phyloP scores from a whole-genome alignment of 2,113 vertebrate species.

The Bostrychus sinensis region DNA sequence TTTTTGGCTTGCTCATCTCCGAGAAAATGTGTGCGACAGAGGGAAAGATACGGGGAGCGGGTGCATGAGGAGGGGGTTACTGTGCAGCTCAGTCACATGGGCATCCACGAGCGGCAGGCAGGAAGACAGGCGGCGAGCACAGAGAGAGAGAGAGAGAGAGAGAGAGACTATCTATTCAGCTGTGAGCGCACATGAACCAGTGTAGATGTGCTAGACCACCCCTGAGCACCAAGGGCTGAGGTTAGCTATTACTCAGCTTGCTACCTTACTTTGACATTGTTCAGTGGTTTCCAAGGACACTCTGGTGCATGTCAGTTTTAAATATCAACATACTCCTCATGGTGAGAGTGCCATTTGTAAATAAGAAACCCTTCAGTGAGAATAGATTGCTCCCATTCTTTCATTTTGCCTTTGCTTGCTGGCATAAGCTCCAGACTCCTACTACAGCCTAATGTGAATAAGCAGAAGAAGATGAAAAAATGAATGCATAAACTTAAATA shows the following conservation, averaged over 20 bases:
- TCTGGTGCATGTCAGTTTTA: slow-evolving; percentile 2
- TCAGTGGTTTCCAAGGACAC: slow-evolving; percentile 13
- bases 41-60: slow-evolving; percentile 25
- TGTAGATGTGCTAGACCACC: slow-evolving; percentile 20
- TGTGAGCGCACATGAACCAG: slow-evolving; percentile 21
- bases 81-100: slow-evolving; percentile 70
- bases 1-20: slow-evolving; percentile 30
- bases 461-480: no score
- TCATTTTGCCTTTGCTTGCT: no score
- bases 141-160: slow-evolving; percentile 14
- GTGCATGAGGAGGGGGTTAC: slow-evolving; percentile 45
- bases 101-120: slow-evolving; percentile 54
- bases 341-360: background rate
- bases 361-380: background rate
- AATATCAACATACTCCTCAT: background rate
- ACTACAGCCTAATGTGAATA: no score
- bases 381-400: no score
- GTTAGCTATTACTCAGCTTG: slow-evolving; percentile 21
- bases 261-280: slow-evolving; percentile 8
- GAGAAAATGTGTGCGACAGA: slow-evolving; percentile 35
- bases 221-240: background rate
- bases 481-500: no score
- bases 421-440: no score
- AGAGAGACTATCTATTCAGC: slow-evolving; percentile 34
- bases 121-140: slow-evolving; percentile 16